These are phyloP conservation scores for Hucho hucho DNA, from an alignment of 2,113 vertebrate genomes.

Conservation along the genomic window DNA sequence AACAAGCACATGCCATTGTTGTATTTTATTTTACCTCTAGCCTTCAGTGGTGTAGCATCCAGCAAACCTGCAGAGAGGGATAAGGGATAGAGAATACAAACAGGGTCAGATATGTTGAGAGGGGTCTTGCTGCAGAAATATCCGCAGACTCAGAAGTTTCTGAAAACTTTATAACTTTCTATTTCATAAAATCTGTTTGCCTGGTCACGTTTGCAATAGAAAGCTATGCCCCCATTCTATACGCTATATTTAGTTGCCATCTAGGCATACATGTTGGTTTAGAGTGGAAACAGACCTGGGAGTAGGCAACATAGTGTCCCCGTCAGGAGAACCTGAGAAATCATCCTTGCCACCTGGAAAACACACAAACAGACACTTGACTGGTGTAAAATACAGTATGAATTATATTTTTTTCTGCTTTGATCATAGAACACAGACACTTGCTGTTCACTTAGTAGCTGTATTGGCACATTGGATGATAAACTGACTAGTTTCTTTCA, in stretches of 20 bases:
- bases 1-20: neutral
- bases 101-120: neutral
- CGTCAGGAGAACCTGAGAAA: slow-evolving; percentile 19
- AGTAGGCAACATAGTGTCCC: slow-evolving; percentile 46
- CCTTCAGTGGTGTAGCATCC: slow-evolving; percentile 57
- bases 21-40: slow-evolving; percentile 44
- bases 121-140: too few species aligned
- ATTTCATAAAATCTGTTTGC: too few species aligned
- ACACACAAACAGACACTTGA: neutral
- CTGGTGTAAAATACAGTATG: neutral
- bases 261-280: neutral
- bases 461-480: too few species aligned
- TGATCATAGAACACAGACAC: neutral
- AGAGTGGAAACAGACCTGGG: slow-evolving; percentile 47
- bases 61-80: slow-evolving; percentile 48
- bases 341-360: slow-evolving; percentile 52
- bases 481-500: too few species aligned
- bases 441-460: too few species aligned
- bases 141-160: too few species aligned
- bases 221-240: too few species aligned
- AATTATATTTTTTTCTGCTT: neutral
- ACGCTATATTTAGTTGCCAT: neutral
- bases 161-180: too few species aligned
- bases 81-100: slow-evolving; percentile 18
- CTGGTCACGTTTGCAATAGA: too few species aligned